These are phyloP conservation scores for Drosophila melanocephala DNA, from an alignment of 2,888 invertebrate genomes.

Conservation along the genomic window DNA sequence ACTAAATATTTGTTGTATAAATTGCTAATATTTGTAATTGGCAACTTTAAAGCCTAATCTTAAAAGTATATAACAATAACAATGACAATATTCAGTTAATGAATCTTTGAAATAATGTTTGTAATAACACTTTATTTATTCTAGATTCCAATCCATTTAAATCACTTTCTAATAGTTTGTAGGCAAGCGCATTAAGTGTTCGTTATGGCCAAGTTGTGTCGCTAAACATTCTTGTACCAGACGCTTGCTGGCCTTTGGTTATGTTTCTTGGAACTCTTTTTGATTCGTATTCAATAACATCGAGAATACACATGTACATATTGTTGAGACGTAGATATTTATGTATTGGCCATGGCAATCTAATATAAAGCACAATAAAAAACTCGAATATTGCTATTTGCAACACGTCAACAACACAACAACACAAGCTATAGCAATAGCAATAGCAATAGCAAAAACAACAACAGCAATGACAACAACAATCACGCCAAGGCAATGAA, in stretches of 20 bases:
- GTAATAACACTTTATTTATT: neutral
- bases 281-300: conserved; percentile 69
- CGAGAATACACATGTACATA: conserved; percentile 44
- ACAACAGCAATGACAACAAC: conserved; percentile 52
- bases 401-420: conserved; percentile 70
- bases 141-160: neutral
- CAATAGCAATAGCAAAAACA: conserved; percentile 30
- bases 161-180: neutral
- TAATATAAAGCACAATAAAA: conserved; percentile 79
- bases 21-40: no score
- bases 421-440: conserved; percentile 38
- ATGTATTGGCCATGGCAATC: conserved; percentile 78
- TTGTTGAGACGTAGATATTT: conserved; percentile 44
- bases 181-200: conserved; percentile 38
- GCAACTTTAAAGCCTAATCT: neutral
- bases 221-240: conserved; percentile 30
- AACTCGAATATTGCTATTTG: conserved; percentile 79
- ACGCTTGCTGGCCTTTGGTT: conserved; percentile 42
- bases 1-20: neutral
- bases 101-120: neutral
- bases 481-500: conserved; percentile 75
- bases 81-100: neutral
- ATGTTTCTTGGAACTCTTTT: conserved; percentile 70
- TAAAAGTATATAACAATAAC: neutral
- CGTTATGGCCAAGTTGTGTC: conserved; percentile 25